Base-by-base conservation (phyloP, 2,888 invertebrate genomes). In the Plagodis pulveraria region DNA sequence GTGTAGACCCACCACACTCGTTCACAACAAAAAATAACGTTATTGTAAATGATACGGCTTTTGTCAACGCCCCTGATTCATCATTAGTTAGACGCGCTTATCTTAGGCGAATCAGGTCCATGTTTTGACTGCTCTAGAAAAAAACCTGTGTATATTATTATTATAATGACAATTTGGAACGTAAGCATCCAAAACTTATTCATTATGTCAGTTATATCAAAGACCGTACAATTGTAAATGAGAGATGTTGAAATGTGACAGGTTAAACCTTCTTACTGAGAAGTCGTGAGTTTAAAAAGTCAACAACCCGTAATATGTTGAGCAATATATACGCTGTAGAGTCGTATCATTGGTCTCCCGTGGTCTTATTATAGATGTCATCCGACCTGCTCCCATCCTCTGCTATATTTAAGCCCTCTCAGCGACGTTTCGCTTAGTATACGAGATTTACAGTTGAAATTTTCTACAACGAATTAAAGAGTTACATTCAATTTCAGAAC, bases 331-430 rank as follows among this genome's bases (percentile, higher is more conserved):
- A 60, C 55, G 50, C 81, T 81, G 78, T 77, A 76, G 78, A 79
- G 82, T 84, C 82, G 86, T 84, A 86, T 87, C 82, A 85, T 80
- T 83, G 84, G 87, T 89, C 87, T 88, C 88, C 77, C 87, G 89
- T 86, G 87, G 77, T 87, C 91, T 92, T 91, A 91, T 90, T 91
- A 89, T 92, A 92, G 92, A 89, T 89, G 92, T 90, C 91, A 91
- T 82, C 86, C 88, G 90, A 90, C 89, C 91, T 87, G 89, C 89
- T 86, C 83, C 85, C 86, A 90, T 91, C 89, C 87, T 86, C 85
- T 83, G 89, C 89, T 92, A 91, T 87, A 91, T 91, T 86, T 91
- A 91, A 89, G 81, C 75, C 75, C 80, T 77, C 84, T 79, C 82
- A 73, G 74, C 82, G 81, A 73, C 78, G 80, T 77, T 78, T 77